Conservation (phyloP, 2,113 vertebrate species). For the Tonatia bakeri region DNA sequence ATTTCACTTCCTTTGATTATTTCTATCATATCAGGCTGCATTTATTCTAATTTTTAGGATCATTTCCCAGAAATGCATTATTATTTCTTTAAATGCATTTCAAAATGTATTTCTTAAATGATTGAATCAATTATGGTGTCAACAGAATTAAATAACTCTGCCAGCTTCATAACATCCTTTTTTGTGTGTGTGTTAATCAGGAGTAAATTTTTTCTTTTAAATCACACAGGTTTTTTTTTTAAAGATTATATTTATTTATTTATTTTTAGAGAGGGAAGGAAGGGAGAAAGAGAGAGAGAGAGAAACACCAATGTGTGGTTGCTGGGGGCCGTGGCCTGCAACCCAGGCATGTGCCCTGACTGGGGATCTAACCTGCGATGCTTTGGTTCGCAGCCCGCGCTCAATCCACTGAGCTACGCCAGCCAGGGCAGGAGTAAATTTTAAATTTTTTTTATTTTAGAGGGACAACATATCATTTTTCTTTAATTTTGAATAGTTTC, state of each 20-base stretch:
- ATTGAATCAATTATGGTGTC: not conserved
- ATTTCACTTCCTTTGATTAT: not conserved
- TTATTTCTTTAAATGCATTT: not conserved
- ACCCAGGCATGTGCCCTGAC: too few relatives aligned
- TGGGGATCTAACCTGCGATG: too few relatives aligned
- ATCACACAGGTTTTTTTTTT: too few relatives aligned
- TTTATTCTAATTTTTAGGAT: not conserved
- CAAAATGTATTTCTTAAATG: not conserved
- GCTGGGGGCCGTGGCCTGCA: too few relatives aligned
- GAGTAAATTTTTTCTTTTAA: slow-evolving; percentile 2
- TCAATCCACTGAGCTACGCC: too few relatives aligned
- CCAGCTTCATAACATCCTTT: not conserved
- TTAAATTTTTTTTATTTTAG: not conserved
- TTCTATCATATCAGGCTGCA: not conserved
- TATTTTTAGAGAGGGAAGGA: too few relatives aligned
- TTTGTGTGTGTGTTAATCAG: not conserved
- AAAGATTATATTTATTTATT: too few relatives aligned
- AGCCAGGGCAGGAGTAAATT: not conserved
- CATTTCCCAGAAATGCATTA: not conserved
- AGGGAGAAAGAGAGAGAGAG: too few relatives aligned
- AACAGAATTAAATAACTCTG: not conserved
- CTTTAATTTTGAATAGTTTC: not conserved
- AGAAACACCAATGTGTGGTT: too few relatives aligned
- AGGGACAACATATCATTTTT: not conserved
- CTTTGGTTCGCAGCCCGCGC: too few relatives aligned